Evolutionary conservation across 92 coral and sea anemone species (phyloP), one percentile per base, ranked within the genome.

Genomic region (Plumapathes pennacea): DNA sequence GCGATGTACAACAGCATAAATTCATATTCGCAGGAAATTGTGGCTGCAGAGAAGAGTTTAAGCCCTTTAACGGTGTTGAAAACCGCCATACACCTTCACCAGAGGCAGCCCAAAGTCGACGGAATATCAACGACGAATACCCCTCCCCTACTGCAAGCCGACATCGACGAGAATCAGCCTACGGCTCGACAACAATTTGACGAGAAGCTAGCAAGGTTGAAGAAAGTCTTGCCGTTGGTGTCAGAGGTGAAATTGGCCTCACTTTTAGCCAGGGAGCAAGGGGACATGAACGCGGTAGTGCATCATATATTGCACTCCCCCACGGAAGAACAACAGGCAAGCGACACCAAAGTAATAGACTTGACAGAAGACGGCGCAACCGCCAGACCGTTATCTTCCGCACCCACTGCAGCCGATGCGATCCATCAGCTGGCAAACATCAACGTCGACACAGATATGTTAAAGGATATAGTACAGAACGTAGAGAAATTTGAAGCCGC

Each of bases 171-270:
- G 13, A 29, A 29, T 41, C 46, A 28, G 46, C 41, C 64, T 25
- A 38, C 64, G 29, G 28, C 46, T 47, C 25, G 29, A 41, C 64
- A 32, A 10, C 49, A 57, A 24, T 36, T 36, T 36, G 46, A 57
- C 11, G 64, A 57, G 20, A 14, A 57, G 41, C 47, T 36, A 20
- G 48, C 13, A 11, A 19, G 25, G 42, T 55, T 55, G 42, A 55
- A 55, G 36, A 55, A 55, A 29, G 46, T 55, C 45, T 57, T 57
- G 64, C 64, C 64, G 15, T 57, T 57, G 20, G 64, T 47, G 25
- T 34, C 32, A 17, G 50, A 57, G 38, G 64, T 36, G 31, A 22
- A 36, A 32, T 41, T 57, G 49, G 31, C 64, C 29, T 57, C 64
- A 23, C 64, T 38, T 30, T 33, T 57, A 32, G 26, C 64, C 11